These are phyloP conservation scores for Cyanoliseus patagonus DNA, from an alignment of 2,113 vertebrate genomes.

Conservation along the genomic window DNA sequence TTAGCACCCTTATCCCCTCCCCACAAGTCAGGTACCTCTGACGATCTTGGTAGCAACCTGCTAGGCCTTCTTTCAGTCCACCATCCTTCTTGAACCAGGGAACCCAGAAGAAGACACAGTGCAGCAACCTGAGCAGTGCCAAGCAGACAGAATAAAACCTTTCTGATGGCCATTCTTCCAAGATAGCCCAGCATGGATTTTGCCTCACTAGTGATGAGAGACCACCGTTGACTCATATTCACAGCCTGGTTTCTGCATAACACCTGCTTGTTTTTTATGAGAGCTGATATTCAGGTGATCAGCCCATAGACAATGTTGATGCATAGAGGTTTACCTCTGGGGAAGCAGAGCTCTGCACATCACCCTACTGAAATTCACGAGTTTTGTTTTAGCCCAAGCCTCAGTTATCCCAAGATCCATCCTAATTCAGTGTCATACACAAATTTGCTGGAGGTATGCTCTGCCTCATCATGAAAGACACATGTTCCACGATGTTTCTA, in stretches of 20 bases:
- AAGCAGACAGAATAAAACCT: not conserved
- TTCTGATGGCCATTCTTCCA: not conserved
- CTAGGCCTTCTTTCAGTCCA: not conserved
- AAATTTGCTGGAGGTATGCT: not conserved
- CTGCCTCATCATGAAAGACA: not conserved
- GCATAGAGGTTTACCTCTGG: not conserved
- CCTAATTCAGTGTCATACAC: not conserved
- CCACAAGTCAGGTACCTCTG: not conserved
- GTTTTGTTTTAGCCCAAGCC: not conserved
- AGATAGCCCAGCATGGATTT: not conserved
- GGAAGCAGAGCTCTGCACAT: not conserved
- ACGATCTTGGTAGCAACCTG: not conserved
- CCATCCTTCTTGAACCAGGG: not conserved
- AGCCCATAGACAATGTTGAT: not conserved
- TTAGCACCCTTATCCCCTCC: not conserved
- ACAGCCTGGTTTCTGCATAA: not conserved
- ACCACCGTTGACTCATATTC: not conserved
- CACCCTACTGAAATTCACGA: not conserved
- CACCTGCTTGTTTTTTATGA: not conserved
- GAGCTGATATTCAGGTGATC: not conserved
- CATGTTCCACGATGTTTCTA: accelerated
- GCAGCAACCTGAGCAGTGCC: not conserved
- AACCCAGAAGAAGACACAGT: not conserved
- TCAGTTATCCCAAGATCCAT: not conserved
- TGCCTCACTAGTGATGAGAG: not conserved